Evolutionary conservation across 2,797 vertebrate species (phyloP).

Genomic region (Microtus obscurus): DNA sequence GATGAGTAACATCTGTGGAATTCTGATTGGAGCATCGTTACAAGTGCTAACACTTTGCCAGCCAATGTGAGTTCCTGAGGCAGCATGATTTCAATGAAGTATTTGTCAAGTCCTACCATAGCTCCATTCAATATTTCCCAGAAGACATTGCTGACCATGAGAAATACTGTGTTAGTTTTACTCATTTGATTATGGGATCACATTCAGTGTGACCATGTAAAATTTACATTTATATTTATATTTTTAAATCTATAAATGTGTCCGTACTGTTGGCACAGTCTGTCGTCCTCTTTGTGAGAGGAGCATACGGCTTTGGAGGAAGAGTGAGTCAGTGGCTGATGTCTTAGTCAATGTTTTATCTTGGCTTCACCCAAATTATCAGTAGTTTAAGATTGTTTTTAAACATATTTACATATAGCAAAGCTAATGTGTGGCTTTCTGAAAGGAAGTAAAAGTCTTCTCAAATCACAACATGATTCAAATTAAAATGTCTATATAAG

Average conservation of each 20-base stretch:
- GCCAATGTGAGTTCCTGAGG: neutral
- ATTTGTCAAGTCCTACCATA: neutral
- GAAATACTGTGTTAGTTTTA: neutral
- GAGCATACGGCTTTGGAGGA: neutral
- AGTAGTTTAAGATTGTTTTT: slow-evolving; percentile 16
- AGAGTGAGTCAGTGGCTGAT: neutral
- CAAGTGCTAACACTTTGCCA: neutral
- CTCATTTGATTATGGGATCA: neutral
- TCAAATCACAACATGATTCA: neutral
- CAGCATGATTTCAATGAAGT: slow-evolving; percentile 3
- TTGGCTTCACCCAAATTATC: slow-evolving; percentile 30
- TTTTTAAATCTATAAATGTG: neutral
- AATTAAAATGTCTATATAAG: neutral
- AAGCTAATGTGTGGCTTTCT: neutral
- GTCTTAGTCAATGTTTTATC: neutral
- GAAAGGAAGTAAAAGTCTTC: slow-evolving; percentile 7
- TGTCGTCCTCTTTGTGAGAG: neutral
- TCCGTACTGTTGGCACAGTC: neutral
- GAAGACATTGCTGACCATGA: neutral
- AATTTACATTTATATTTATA: neutral
- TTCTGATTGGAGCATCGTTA: neutral
- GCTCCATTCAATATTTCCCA: neutral
- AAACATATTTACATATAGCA: neutral
- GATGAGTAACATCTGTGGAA: neutral
- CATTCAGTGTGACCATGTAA: neutral